These are phyloP conservation scores for Aldabrachelys gigantea DNA, from an alignment of 2,113 vertebrate genomes.

Conservation along the genomic window DNA sequence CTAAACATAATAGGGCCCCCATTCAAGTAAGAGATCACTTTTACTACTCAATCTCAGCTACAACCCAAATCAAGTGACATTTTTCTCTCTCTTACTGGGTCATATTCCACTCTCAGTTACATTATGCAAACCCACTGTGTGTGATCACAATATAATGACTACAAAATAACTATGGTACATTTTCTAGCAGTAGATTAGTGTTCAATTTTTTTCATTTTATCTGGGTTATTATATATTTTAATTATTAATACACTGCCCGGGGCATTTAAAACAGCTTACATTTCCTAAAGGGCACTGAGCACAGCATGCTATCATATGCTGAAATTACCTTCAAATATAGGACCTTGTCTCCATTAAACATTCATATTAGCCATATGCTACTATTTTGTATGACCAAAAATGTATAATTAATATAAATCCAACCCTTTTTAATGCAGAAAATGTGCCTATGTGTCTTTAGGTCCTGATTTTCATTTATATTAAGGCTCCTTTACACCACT, in stretches of 20 bases:
- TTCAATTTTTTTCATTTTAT: neutral
- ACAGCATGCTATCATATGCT: neutral
- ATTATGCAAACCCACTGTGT: neutral
- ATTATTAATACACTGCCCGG: neutral
- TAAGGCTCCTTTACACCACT: neutral
- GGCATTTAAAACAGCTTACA: neutral
- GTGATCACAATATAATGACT: neutral
- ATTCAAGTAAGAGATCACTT: neutral
- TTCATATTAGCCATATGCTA: fast-evolving
- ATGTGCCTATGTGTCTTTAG: neutral
- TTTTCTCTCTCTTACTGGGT: neutral
- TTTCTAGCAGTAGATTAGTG: fast-evolving
- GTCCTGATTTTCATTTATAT: neutral
- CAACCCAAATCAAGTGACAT: neutral
- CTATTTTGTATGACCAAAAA: neutral
- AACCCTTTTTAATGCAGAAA: neutral
- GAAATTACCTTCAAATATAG: neutral
- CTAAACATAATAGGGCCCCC: neutral
- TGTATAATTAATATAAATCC: neutral
- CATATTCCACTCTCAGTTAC: neutral
- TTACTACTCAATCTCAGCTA: neutral
- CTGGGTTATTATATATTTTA: fast-evolving
- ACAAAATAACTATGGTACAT: neutral
- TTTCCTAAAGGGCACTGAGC: neutral
- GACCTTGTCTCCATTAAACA: neutral